Percentiles rank a stretch among this genome's conserved stretches.
phyloP scores from a whole-genome alignment of 2,113 vertebrate species.

The Nothocercus nigrocapillus region DNA sequence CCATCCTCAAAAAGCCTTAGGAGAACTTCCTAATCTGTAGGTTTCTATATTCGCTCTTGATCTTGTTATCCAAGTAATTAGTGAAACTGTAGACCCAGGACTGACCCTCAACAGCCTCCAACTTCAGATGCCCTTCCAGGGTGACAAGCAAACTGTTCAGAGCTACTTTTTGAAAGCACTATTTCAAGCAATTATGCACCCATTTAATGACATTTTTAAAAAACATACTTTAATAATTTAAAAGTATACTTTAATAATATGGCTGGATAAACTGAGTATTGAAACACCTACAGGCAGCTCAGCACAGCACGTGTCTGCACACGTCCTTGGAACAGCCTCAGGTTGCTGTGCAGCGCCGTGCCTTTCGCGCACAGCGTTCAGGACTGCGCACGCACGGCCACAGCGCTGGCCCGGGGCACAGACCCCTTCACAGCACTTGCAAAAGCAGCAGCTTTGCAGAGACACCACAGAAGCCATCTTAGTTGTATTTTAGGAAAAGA shows the following conservation, averaged over 20 bases:
- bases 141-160: neutral
- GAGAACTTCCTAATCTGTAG: neutral
- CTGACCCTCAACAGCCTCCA: neutral
- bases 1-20: neutral
- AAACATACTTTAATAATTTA: neutral
- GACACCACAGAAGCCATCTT: neutral
- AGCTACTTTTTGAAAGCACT: neutral
- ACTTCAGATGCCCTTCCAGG: neutral
- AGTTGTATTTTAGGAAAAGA: neutral
- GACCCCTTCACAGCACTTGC: neutral
- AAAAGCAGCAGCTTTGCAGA: neutral
- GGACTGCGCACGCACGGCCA: neutral
- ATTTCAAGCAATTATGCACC: neutral
- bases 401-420: no score
- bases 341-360: neutral
- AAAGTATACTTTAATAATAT: fast-evolving
- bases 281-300: constrained; percentile 1
- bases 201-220: neutral
- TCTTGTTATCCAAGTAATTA: neutral
- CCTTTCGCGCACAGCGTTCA: neutral
- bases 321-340: neutral
- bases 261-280: fast-evolving
- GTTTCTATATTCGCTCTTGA: neutral
- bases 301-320: fast-evolving
- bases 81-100: neutral